phyloP scores from a whole-genome alignment of 2,113 vertebrate genomes.

The Ascaphus truei region DNA sequence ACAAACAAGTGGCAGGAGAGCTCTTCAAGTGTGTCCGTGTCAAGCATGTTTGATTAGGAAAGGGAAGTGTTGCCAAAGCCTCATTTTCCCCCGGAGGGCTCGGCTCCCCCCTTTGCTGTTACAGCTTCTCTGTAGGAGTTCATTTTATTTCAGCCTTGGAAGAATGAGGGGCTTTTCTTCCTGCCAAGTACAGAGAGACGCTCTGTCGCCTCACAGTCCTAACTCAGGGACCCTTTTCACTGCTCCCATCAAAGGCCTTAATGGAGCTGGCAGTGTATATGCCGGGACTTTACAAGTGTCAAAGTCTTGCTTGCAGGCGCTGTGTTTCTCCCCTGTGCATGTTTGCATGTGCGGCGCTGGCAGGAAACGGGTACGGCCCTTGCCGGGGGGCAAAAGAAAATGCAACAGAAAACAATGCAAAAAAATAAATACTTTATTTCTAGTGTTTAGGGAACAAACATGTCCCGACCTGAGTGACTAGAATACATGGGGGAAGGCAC shows the following conservation, averaged over 20 bases:
- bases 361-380: slow-evolving; percentile 39
- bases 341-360: slow-evolving; percentile 31
- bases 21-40: background rate
- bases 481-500: background rate
- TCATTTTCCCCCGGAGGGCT: background rate
- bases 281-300: slow-evolving; percentile 31
- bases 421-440: background rate
- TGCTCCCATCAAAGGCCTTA: slow-evolving; percentile 9
- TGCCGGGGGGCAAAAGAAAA: background rate
- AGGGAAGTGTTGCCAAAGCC: background rate
- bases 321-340: slow-evolving; percentile 25
- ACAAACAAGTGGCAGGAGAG: slow-evolving; percentile 11
- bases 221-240: background rate
- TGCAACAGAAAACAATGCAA: background rate
- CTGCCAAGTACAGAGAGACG: background rate
- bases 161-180: slow-evolving; percentile 28
- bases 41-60: slow-evolving; percentile 17
- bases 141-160: slow-evolving; percentile 23
- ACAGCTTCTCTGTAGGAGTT: slow-evolving; percentile 21
- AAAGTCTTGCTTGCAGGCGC: slow-evolving; percentile 27
- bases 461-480: background rate
- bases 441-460: background rate
- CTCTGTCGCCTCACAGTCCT: slow-evolving; percentile 29
- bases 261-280: slow-evolving; percentile 19
- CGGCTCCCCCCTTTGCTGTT: background rate